A percentile compares a stretch with the other conserved stretches of the same genome.
These are phyloP conservation scores for Synanthedon myopaeformis DNA, from an alignment of 2,888 invertebrate species.

Conservation along the genomic window DNA sequence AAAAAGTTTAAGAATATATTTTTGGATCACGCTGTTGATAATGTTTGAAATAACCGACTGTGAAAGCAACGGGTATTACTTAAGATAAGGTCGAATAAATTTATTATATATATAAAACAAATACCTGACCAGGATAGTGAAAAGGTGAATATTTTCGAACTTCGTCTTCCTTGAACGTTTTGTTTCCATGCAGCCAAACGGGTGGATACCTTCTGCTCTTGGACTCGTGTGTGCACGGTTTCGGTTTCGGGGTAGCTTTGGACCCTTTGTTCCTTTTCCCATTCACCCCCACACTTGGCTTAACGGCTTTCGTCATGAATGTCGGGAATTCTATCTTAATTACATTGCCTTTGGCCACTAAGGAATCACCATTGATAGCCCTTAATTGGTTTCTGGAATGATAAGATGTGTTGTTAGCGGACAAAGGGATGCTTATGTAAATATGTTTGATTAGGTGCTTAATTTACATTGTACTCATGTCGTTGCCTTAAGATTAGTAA, in stretches of 20 bases:
- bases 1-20: too few species aligned
- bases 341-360: conserved; percentile 14
- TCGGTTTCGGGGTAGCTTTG: conserved; percentile 16
- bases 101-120: not conserved
- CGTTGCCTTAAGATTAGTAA: too few species aligned
- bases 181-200: conserved; percentile 24
- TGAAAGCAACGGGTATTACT: too few species aligned
- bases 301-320: conserved; percentile 10
- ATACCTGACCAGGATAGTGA: conserved; percentile 44
- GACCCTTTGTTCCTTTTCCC: conserved; percentile 2
- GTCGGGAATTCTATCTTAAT: not conserved
- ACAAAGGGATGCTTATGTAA: not conserved
- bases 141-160: conserved; percentile 46
- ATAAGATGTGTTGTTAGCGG: not conserved
- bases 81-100: too few species aligned
- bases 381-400: conserved; percentile 5
- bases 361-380: conserved; percentile 3
- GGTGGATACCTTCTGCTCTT: conserved; percentile 16
- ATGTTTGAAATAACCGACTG: too few species aligned
- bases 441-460: not conserved
- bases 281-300: conserved; percentile 4
- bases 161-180: conserved; percentile 22
- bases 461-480: too few species aligned
- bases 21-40: too few species aligned
- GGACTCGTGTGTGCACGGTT: conserved; percentile 2